These are phyloP conservation scores for Apostichopus californicus DNA, from an alignment of 35 echinoderm and acorn worm genomes.

Conservation along the genomic window DNA sequence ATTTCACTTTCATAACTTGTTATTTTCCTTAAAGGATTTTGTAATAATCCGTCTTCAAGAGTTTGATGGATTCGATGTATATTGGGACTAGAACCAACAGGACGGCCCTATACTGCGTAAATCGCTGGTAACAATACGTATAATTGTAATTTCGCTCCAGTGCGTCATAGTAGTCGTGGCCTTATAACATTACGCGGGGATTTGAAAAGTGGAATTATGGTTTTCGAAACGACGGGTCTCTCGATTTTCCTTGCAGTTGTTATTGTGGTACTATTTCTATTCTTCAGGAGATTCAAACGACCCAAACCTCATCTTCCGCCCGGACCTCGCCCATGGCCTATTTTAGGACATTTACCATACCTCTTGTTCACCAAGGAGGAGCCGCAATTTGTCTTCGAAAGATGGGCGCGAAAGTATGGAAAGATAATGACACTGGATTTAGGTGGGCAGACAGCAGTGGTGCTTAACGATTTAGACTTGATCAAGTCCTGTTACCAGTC, in stretches of 20 bases:
- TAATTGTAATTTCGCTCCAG: no score
- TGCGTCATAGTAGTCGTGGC: no score
- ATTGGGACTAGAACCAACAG: no score
- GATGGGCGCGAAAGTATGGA: conserved; percentile 42
- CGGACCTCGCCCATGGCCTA: conserved; percentile 44
- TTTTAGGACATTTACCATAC: conserved; percentile 42
- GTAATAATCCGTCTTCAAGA: no score
- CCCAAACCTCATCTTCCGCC: conserved; percentile 16
- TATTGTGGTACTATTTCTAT: neutral
- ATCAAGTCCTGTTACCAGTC: conserved; percentile 33
- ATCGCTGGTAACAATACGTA: no score
- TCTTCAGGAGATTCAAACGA: neutral
- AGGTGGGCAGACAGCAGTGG: conserved; percentile 53
- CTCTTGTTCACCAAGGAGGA: conserved; percentile 50
- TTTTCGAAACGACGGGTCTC: neutral
- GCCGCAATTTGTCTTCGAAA: conserved; percentile 58
- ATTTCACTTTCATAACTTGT: no score
- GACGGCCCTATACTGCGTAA: no score
- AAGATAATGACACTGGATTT: conserved; percentile 46
- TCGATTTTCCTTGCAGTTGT: neutral
- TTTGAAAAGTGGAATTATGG: neutral
- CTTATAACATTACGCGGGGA: no score
- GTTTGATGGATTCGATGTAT: no score
- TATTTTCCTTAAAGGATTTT: no score
- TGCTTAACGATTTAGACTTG: conserved; percentile 46